Evolutionary conservation across 23 tunicate genomes (phyloP), one percentile per base, ranked within the genome.

Genomic region (Styela plicata): DNA sequence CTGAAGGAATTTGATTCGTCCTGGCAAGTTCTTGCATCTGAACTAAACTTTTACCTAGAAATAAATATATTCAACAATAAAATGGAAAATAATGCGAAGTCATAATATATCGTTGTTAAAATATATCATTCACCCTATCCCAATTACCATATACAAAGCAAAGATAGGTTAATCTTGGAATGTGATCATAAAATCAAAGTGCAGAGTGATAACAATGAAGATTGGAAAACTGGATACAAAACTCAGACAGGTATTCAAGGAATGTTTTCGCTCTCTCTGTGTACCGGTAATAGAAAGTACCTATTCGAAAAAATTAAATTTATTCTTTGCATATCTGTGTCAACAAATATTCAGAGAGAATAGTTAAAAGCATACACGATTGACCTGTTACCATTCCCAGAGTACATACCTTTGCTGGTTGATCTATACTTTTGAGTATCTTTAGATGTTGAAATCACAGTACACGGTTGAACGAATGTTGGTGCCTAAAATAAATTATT

Each of bases 1-100:
- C 97, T 62, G 97, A 91, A 24, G 83, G 84, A 26, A 82, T 87
- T 33, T 28, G 36, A 34, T 69, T 85, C 30, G 71, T 79, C 28
- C 97, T 64, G 0, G 90, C 90, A 62, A 86, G 69, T 69, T 90
- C 79, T 64, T 86, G 97, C 97, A 91, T 86, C 73, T 86, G 76
- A 28, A 87, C 63, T 78, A 91, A 64, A 69, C 86, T 88, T 69
- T 91, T 91, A 35, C 97, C 97, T 91, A 82, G 2, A 80, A 44
- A 76, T 2, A 24, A 35, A 25, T 7, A 18, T 33, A n/a, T n/a
- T n/a, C n/a, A n/a, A n/a, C n/a, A n/a, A n/a, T n/a, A n/a, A n/a
- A 0, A 22, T 21, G 65, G 65, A 0, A 62, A 21, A 62, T 62
- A 62, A 21, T 62, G 65, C 65, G 21, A 62, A 62, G 65, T 22